phyloP scores from a whole-genome alignment of 2,888 invertebrate genomes.

The Oligia latruncula region DNA sequence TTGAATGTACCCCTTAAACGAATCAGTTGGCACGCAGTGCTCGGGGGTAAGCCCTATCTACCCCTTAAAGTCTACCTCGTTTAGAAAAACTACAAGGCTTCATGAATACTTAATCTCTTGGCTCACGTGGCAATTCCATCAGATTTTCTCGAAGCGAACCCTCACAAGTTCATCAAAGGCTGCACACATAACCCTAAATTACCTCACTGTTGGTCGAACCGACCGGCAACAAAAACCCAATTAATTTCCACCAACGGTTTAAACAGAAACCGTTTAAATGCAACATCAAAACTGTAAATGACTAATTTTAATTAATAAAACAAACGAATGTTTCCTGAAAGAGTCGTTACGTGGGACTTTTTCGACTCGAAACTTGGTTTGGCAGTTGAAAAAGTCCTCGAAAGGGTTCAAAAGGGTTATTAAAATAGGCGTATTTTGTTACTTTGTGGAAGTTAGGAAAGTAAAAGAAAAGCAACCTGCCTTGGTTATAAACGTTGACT shows the following conservation, averaged over 20 bases:
- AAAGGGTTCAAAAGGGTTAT: constrained; percentile 62
- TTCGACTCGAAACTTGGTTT: constrained; percentile 56
- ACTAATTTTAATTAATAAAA: constrained; percentile 67
- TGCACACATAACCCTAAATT: constrained; percentile 70
- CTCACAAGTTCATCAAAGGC: constrained; percentile 61
- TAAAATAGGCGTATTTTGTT: constrained; percentile 61
- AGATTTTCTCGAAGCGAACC: constrained; percentile 45
- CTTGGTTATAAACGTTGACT: constrained; percentile 48
- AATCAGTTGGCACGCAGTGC: background rate
- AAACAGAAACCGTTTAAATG: constrained; percentile 67
- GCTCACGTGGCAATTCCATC: constrained; percentile 39
- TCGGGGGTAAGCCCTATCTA: background rate
- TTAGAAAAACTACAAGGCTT: constrained; percentile 5
- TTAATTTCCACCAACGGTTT: constrained; percentile 70
- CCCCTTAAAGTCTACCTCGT: background rate
- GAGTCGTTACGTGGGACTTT: constrained; percentile 53
- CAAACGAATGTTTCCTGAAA: constrained; percentile 54
- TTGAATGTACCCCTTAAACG: background rate
- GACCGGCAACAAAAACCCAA: constrained; percentile 75
- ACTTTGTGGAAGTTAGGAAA: constrained; percentile 53
- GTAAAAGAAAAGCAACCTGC: constrained; percentile 50
- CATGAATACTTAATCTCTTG: constrained; percentile 21
- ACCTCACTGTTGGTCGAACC: constrained; percentile 60
- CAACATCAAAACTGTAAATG: constrained; percentile 64
- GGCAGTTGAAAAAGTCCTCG: constrained; percentile 58